phyloP scores from a whole-genome alignment of 2,113 vertebrate genomes.

The Megaceryle torquata region DNA sequence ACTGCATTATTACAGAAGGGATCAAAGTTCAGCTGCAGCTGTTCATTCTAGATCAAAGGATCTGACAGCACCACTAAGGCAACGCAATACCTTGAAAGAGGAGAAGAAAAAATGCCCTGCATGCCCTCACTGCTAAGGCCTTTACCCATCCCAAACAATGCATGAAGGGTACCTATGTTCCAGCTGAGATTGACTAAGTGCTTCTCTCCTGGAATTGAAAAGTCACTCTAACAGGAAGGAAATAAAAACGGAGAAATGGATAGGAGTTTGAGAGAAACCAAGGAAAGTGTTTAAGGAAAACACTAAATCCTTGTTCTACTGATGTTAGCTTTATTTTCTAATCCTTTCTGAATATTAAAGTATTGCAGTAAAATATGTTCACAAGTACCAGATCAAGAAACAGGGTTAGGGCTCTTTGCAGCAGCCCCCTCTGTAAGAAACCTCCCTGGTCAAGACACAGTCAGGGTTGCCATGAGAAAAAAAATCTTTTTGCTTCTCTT shows the following conservation, averaged over 20 bases:
- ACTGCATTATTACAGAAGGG: not conserved
- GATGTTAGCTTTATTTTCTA: not conserved
- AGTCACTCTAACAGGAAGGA: not conserved
- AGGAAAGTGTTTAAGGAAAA: not conserved
- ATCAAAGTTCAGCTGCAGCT: not conserved
- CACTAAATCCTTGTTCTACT: not conserved
- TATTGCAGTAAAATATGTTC: not conserved
- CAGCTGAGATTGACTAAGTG: not conserved
- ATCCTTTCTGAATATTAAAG: not conserved
- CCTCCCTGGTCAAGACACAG: not conserved
- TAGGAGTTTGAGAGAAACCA: not conserved
- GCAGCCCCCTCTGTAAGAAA: not conserved
- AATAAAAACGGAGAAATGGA: not conserved
- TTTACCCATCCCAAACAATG: not conserved
- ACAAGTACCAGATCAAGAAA: not conserved
- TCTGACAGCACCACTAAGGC: not conserved
- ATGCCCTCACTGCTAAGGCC: not conserved
- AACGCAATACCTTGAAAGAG: not conserved
- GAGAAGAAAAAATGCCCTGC: not conserved
- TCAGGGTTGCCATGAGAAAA: not conserved
- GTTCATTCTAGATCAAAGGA: not conserved
- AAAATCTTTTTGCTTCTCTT: not conserved
- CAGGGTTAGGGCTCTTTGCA: not conserved
- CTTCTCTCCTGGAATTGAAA: not conserved
- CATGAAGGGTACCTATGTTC: not conserved